Base-by-base conservation (phyloP, 1,140 invertebrate species). In the Habropoda laboriosa region DNA sequence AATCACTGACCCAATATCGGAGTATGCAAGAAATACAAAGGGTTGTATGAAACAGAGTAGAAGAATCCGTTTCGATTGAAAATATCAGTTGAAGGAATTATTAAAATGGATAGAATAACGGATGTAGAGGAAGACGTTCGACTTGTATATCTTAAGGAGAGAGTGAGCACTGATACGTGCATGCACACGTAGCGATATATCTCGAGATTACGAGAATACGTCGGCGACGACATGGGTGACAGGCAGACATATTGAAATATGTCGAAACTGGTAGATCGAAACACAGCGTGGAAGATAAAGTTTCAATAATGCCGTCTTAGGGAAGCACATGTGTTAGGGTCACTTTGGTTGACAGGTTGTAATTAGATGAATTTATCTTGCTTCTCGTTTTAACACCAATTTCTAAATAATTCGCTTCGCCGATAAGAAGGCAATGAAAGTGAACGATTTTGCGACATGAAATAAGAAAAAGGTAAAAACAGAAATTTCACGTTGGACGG, bases 141-240 rank as follows among this genome's bases (percentile, higher is more conserved):
- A 74, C 47, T 80, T 67, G 77, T 79, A 70, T 72, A 68, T 76
- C 51, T 72, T 67, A 74, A 76, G 51, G 51, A 35, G 35, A 60
- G 67, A 27, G 27, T 40, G 61, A 24, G 66, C 51, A 67, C 42
- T 70, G 82, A 77, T 81, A 84, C 64, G 61, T 49, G 57, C 30
- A 32, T 67, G 60, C 72, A 84, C 82, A 84, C 24, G 68, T 57
- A 6, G n/a, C 67, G 84, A 86, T 82, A 79, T 86, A 79, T 85
- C 71, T 72, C 35, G 70, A 82, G 84, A 86, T 86, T 86, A 86
- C 83, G 84, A 55, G 70, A 57, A 85, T 85, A 85, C 58, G 85
- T 86, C 53, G 78, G 72, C 72, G 79, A 49, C 68, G 70, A 82
- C 79, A 72, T 60, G 66, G 66, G 38, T 53, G 49, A 66, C 78